Base-by-base conservation (phyloP, 2,888 invertebrate genomes). In the Escarpia spicata region DNA sequence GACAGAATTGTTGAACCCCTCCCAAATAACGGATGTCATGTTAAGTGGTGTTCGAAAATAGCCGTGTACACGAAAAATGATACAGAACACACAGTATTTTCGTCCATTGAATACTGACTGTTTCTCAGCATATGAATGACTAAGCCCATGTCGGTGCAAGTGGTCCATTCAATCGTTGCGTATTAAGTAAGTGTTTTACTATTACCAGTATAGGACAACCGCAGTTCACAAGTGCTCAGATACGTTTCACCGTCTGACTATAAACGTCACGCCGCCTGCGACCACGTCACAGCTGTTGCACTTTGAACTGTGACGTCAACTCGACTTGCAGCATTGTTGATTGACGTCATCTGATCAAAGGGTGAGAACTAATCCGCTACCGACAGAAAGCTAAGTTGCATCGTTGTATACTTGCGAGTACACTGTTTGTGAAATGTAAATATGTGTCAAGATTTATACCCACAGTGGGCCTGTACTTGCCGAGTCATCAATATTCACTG, bases 231-330 rank as follows among this genome's bases (percentile, higher is more conserved):
- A 75, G 75, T 75, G 75, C n/a, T 26, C 19, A 26, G 75, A 75
- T 19, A 75, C 75, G 75, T 75, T 52, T 52, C 10, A 52, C 52
- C 9, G 52, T 52, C 19, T 3, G 75, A 26, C 75, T 75, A 26
- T 1, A 6, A 6, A 26, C 75, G 75, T 75, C 75, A 26, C 3
- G 9, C 10, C 52, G 52, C 10, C 52, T 52, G 75, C 75, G 75
- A 26, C 75, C 19, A 75, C 75, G 75, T n/a, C 75, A 75, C 75
- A 75, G 75, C 3, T 26, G 26, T 3, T 75, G 75, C 75, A 75
- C 75, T 75, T 75, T 75, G 75, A 75, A 75, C 75, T 75, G 75
- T 75, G 75, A 75, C 75, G 75, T 75, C 75, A 75, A 75, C 75
- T 15, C 75, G 75, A 19, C 75, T 15, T 4, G 75, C n/a, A 3